Conservation (phyloP, 2,888 invertebrate species). For the Heliconius cydno region DNA sequence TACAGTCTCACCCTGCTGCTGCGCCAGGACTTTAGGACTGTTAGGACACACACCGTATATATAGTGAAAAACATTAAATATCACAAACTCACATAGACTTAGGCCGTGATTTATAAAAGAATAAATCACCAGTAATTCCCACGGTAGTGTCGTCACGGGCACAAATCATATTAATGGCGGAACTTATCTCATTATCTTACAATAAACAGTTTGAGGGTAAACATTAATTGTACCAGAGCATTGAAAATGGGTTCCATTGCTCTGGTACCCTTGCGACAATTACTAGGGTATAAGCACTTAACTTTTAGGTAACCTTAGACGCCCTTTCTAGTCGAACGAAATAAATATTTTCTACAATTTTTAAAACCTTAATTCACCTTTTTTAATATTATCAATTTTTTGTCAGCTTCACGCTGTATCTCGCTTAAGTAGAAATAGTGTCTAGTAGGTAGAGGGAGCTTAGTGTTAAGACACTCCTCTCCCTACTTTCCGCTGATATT, state of each 20-base stretch:
- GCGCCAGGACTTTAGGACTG: too few relatives aligned
- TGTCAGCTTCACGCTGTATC: too few relatives aligned
- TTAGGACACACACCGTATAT: not conserved
- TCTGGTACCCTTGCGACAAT: constrained; percentile 7
- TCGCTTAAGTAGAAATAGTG: too few relatives aligned
- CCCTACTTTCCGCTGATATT: too few relatives aligned
- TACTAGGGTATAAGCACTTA: constrained; percentile 9
- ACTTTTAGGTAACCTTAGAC: constrained; percentile 8
- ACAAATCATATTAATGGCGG: constrained; percentile 47
- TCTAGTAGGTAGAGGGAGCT: too few relatives aligned
- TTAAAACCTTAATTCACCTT: not conserved
- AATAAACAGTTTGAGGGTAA: constrained; percentile 46
- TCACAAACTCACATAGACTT: constrained; percentile 7
- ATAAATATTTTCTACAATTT: not conserved
- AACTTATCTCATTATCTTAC: constrained; percentile 50
- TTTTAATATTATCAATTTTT: too few relatives aligned
- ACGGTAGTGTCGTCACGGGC: constrained; percentile 33
- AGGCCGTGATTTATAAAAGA: constrained; percentile 29
- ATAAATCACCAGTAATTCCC: constrained; percentile 42
- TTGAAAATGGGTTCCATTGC: constrained; percentile 24
- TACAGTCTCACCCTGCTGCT: too few relatives aligned
- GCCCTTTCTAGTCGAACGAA: not conserved
- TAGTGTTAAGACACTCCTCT: too few relatives aligned
- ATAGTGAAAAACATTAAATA: not conserved
- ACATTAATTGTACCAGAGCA: constrained; percentile 44